Evolutionary conservation across 2,797 vertebrate species (phyloP).

Genomic region (Glyptemys insculpta): DNA sequence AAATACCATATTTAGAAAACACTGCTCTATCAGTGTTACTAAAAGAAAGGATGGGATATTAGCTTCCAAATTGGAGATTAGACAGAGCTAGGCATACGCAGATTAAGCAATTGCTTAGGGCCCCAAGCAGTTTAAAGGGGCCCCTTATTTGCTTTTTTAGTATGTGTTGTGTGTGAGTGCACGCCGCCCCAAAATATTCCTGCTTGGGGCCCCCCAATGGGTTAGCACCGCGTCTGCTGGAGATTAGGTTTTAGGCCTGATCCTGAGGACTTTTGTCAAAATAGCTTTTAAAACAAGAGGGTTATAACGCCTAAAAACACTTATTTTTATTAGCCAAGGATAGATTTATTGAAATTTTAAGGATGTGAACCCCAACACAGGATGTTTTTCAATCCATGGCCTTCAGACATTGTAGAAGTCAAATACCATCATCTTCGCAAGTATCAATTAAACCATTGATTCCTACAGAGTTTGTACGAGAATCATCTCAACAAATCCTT

Average conservation of each 20-base stretch:
- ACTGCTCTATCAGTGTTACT: background rate
- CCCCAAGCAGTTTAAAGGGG: too few species aligned
- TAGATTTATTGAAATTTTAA: background rate
- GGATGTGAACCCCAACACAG: background rate
- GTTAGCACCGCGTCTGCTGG: too few species aligned
- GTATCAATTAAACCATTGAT: background rate
- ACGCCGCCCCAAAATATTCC: too few species aligned
- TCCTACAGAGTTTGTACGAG: background rate
- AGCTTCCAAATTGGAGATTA: background rate
- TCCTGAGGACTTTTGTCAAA: background rate
- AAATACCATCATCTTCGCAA: background rate
- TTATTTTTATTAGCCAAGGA: rapidly evolving
- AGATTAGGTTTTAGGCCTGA: background rate
- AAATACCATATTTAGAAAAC: background rate
- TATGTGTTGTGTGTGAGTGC: too few species aligned
- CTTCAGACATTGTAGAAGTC: background rate
- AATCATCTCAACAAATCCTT: background rate
- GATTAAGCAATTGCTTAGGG: too few species aligned
- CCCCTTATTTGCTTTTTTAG: too few species aligned
- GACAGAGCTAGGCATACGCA: too few species aligned
- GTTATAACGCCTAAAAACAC: background rate
- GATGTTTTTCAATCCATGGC: background rate
- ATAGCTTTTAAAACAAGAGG: background rate
- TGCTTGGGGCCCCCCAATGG: too few species aligned
- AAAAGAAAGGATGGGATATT: background rate